phyloP scores from a whole-genome alignment of 2,888 invertebrate genomes.

The Neoaliturus tenellus region DNA sequence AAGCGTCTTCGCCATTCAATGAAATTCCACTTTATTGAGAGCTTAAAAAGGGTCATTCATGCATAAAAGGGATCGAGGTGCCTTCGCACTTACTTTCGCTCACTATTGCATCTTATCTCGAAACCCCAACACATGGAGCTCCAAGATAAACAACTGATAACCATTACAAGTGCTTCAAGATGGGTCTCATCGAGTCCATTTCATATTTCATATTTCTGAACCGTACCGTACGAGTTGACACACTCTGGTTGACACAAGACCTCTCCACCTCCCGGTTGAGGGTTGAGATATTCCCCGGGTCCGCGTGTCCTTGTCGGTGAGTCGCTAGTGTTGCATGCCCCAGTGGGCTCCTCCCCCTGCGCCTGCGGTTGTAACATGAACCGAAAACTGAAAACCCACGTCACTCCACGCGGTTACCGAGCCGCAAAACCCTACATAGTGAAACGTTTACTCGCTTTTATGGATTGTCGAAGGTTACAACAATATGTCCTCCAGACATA shows the following conservation, averaged over 20 bases:
- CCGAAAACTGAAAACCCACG: background rate
- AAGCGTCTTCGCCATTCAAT: too few species aligned
- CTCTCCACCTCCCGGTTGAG: background rate
- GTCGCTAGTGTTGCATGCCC: background rate
- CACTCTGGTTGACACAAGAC: background rate
- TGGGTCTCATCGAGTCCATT: background rate
- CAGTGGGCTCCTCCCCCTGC: background rate
- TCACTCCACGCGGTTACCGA: background rate
- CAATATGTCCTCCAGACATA: too few species aligned
- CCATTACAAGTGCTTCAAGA: background rate
- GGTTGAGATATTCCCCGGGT: background rate
- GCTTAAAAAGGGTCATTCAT: too few species aligned
- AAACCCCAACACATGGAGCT: background rate
- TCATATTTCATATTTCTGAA: background rate
- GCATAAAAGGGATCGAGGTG: too few species aligned
- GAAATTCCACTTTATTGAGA: too few species aligned
- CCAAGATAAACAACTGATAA: background rate
- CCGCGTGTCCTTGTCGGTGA: background rate
- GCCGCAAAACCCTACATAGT: background rate
- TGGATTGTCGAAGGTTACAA: too few species aligned
- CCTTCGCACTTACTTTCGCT: too few species aligned
- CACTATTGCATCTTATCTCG: background rate
- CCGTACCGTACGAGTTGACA: background rate
- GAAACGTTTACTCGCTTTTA: background rate
- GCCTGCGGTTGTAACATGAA: background rate